phyloP scores from a whole-genome alignment of 2,888 invertebrate genomes.

The Melanargia galathea region DNA sequence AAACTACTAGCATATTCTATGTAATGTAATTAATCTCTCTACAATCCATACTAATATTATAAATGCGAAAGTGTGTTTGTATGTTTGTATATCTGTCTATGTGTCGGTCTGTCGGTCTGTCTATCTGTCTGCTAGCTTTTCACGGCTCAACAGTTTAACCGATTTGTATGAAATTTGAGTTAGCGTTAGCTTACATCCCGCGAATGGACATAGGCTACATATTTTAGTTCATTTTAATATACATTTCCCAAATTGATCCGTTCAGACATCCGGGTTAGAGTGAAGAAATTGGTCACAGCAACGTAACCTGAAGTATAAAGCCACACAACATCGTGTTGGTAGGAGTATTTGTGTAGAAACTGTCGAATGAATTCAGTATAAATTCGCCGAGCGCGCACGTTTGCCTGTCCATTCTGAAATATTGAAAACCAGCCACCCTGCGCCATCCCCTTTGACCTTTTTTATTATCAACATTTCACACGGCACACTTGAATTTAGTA shows the following conservation, averaged over 20 bases:
- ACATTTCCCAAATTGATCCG: not conserved
- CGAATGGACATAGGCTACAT: too few species aligned
- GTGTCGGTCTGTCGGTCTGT: too few species aligned
- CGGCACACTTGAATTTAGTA: conserved; percentile 52
- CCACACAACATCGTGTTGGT: not conserved
- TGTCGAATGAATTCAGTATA: conserved; percentile 31
- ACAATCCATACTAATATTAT: too few species aligned
- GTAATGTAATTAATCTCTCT: too few species aligned
- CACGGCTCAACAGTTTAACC: too few species aligned
- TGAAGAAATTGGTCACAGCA: not conserved
- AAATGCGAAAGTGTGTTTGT: too few species aligned
- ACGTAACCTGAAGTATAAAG: not conserved
- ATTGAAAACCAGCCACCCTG: conserved; percentile 67
- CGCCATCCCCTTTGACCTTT: conserved; percentile 73
- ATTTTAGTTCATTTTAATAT: too few species aligned
- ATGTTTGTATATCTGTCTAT: too few species aligned
- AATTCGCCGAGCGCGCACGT: conserved; percentile 29
- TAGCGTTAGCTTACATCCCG: too few species aligned
- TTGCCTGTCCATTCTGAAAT: conserved; percentile 48
- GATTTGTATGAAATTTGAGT: too few species aligned
- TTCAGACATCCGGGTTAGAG: not conserved
- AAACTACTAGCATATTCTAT: too few species aligned
- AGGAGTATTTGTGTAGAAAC: conserved; percentile 10
- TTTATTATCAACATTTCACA: conserved; percentile 61
- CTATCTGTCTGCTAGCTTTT: too few species aligned